These are phyloP conservation scores for Halcyon malimbica DNA, from an alignment of 2,113 vertebrate genomes.

Conservation along the genomic window DNA sequence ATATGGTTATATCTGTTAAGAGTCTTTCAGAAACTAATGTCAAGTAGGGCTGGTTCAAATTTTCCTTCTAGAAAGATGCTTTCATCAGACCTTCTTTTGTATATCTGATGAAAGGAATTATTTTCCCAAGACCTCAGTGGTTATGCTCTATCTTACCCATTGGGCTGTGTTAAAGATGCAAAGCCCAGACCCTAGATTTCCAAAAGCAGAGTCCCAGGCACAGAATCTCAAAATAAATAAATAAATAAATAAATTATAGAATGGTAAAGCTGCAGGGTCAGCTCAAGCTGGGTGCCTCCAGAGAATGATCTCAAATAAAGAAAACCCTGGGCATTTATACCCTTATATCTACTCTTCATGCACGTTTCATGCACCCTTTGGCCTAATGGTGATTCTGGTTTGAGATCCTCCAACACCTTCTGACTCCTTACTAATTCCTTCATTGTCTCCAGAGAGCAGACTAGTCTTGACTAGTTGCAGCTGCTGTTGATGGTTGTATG, in stretches of 20 bases:
- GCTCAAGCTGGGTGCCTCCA: neutral
- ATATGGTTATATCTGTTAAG: too few relatives aligned
- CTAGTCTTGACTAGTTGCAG: too few relatives aligned
- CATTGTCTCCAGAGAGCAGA: too few relatives aligned
- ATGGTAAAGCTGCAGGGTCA: neutral
- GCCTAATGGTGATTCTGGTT: neutral
- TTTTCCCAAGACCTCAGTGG: neutral
- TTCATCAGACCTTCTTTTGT: neutral
- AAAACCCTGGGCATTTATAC: neutral
- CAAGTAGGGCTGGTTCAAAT: neutral
- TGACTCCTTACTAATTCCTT: neutral
- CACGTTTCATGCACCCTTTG: neutral
- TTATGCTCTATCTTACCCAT: accelerated
- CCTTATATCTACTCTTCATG: neutral
- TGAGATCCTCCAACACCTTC: neutral
- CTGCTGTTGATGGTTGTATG: too few relatives aligned
- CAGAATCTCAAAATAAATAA: neutral
- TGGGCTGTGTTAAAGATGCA: too few relatives aligned
- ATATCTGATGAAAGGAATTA: neutral
- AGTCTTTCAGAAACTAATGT: neutral
- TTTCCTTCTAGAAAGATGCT: neutral
- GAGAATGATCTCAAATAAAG: neutral
- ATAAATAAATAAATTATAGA: neutral
- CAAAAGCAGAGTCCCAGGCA: neutral
- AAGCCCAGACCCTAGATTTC: neutral